Conservation (phyloP, 2,797 vertebrate species). For the Aratinga solstitialis region DNA sequence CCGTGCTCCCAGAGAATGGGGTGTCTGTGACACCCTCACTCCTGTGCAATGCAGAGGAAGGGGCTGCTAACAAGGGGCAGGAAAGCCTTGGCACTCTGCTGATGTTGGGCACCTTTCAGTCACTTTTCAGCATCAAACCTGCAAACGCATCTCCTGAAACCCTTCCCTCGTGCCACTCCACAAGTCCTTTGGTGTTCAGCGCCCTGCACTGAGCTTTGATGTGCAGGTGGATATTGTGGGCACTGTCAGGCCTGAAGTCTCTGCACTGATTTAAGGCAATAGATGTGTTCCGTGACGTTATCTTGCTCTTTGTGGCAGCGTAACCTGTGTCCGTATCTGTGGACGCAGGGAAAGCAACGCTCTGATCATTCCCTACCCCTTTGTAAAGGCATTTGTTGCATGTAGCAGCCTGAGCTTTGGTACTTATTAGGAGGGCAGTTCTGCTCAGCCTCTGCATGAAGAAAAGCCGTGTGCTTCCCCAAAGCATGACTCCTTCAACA, state of each 20-base stretch:
- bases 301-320: background rate
- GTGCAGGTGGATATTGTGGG: background rate
- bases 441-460: accelerated
- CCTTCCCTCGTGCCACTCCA: accelerated
- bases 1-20: accelerated
- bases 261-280: background rate
- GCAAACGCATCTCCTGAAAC: accelerated
- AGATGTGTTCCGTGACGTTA: background rate
- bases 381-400: background rate
- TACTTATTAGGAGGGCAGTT: background rate
- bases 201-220: accelerated
- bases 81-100: background rate
- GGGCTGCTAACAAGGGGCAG: accelerated
- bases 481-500: no score
- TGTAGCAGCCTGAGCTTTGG: background rate
- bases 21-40: background rate
- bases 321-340: accelerated
- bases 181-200: background rate
- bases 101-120: background rate
- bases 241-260: background rate
- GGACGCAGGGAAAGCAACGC: background rate
- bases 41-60: accelerated
- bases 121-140: background rate
- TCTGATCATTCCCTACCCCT: background rate
- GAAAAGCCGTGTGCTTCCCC: background rate